A percentile compares a stretch with the other conserved stretches of the same genome.
Conservation (phyloP, 2,888 invertebrate genomes). For the Polyommatus iphigenia region DNA sequence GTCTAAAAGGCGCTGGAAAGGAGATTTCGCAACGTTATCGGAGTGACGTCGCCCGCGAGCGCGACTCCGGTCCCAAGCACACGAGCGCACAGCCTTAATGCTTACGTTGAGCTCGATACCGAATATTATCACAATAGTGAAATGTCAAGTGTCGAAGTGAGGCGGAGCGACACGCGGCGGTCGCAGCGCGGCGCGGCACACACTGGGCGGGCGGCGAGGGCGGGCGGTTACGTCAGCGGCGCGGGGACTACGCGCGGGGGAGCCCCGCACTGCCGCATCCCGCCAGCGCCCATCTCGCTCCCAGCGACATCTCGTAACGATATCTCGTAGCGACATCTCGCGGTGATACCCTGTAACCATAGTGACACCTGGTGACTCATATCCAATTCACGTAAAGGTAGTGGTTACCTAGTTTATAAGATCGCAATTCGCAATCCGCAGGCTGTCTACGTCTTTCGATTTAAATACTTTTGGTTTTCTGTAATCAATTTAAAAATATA, state of each 20-base stretch:
- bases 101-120: slow-evolving; percentile 58
- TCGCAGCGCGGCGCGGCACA: slow-evolving; percentile 75
- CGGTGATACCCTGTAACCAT: slow-evolving; percentile 44
- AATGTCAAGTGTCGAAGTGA: slow-evolving; percentile 72
- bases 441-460: too few relatives aligned
- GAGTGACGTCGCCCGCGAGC: slow-evolving; percentile 68
- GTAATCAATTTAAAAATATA: too few relatives aligned
- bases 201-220: slow-evolving; percentile 77
- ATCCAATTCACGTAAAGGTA: background rate
- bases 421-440: too few relatives aligned
- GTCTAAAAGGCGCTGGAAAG: slow-evolving; percentile 48
- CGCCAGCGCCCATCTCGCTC: slow-evolving; percentile 68
- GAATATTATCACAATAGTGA: slow-evolving; percentile 63
- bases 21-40: slow-evolving; percentile 65
- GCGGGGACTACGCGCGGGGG: slow-evolving; percentile 50
- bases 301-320: slow-evolving; percentile 59
- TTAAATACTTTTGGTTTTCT: too few relatives aligned
- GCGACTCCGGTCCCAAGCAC: slow-evolving; percentile 50
- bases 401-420: too few relatives aligned
- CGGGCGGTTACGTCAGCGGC: slow-evolving; percentile 78
- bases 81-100: slow-evolving; percentile 57
- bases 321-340: slow-evolving; percentile 56
- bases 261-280: slow-evolving; percentile 75
- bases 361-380: background rate
- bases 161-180: slow-evolving; percentile 62